These are phyloP conservation scores for Oreonectes daqikongensis DNA, from an alignment of 2,797 vertebrate genomes.

Conservation along the genomic window DNA sequence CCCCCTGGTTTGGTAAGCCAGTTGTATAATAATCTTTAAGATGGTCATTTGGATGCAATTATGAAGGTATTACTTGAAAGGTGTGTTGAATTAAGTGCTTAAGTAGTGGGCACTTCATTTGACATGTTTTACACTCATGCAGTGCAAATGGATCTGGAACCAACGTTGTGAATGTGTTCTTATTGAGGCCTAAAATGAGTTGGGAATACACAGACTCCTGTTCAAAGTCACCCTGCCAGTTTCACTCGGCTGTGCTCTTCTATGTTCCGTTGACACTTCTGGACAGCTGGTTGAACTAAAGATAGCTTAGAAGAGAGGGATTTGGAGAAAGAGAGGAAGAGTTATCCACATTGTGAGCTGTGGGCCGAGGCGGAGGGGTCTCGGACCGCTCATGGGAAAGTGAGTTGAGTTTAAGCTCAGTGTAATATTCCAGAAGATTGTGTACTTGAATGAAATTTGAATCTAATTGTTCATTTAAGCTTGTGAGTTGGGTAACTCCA, in stretches of 20 bases:
- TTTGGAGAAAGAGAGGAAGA: slow-evolving; percentile 58
- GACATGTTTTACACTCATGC: background rate
- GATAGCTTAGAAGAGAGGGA: slow-evolving; percentile 70
- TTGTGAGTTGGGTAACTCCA: background rate
- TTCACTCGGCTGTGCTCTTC: slow-evolving; percentile 46
- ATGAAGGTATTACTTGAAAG: background rate
- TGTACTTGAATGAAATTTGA: too few species aligned
- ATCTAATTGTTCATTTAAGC: background rate
- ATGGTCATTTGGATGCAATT: background rate
- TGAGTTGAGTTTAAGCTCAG: background rate
- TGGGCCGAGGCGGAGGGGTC: slow-evolving; percentile 16
- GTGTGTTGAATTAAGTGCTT: too few species aligned
- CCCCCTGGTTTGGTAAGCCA: slow-evolving; percentile 22
- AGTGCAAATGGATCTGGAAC: background rate
- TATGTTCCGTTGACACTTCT: slow-evolving; percentile 68
- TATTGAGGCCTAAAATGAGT: slow-evolving; percentile 22
- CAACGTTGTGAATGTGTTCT: slow-evolving; percentile 2
- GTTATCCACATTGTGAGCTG: slow-evolving; percentile 48
- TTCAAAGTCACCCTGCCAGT: slow-evolving; percentile 75
- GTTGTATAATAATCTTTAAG: slow-evolving; percentile 34
- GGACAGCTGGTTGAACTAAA: slow-evolving; percentile 75
- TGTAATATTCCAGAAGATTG: too few species aligned
- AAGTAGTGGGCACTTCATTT: background rate
- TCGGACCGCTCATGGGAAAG: background rate
- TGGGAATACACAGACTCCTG: slow-evolving; percentile 48